Base-by-base conservation (phyloP, 2,113 vertebrate species). In the Ursus arctos region DNA sequence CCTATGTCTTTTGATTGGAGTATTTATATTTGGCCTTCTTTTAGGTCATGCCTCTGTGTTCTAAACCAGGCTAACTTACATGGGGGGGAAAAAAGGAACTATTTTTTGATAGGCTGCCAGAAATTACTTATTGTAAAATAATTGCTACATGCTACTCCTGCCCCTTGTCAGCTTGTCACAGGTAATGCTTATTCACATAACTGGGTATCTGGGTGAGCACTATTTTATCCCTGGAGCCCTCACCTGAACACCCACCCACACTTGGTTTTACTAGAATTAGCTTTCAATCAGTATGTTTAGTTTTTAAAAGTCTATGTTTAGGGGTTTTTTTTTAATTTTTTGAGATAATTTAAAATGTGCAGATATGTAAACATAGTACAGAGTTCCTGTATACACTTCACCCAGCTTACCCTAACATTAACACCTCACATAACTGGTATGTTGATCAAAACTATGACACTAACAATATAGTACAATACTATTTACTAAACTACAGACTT, bases 291-390 rank as follows among this genome's bases (percentile, higher is more conserved):
- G 15, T 88, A 91, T 59, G 47, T n/a, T 88, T 93, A 79, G 40
- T 90, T 83, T 87, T 81, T 65, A 36, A 81, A 83, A 55, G 40
- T 47, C 15, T 87, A 36, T 31, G 13, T 51, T 92, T 93, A 43
- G 7, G 6, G 7, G 40, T 85, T 76, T 61, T 28, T 91, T 93
- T 88, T 36, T 43, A 72, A 26, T 69, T 91, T 77, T 95, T 79
- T 91, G 36, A 97, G 95, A 76, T 43, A 74, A 90, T 51, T 96
- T 93, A 59, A 85, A 77, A 94, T 72, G 59, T 93, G 87, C 6
- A 49, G 21, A 93, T 43, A 43, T 92, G 26, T 61, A 94, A 88
- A 72, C 79, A 83, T 4, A 87, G 36, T 87, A 59, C 83, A 84
- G n/a, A 84, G 26, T 74, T 94, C 55, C 49, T 83, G 8, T 28